Evolutionary conservation across 2,888 invertebrate genomes (phyloP).

Genomic region (Cantharis nigra): DNA sequence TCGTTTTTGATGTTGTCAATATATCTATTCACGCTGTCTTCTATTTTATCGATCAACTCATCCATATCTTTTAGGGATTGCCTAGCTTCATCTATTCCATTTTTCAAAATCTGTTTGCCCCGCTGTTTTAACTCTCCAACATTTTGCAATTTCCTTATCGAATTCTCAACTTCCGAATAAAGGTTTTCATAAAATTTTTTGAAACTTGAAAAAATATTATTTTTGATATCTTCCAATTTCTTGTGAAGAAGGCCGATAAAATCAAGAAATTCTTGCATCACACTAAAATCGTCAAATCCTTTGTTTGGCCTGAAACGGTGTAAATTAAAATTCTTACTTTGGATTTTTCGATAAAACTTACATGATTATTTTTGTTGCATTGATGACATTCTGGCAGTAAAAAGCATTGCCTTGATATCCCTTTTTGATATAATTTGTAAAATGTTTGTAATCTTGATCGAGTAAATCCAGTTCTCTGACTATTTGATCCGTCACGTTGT

Average conservation of each 20-base stretch:
- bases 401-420: constrained; percentile 56
- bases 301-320: not conserved
- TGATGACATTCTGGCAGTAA: constrained; percentile 53
- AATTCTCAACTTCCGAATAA: constrained; percentile 14
- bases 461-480: constrained; percentile 57
- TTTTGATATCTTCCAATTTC: not conserved
- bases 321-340: not conserved
- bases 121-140: constrained; percentile 32
- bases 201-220: not conserved
- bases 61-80: constrained; percentile 34
- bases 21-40: constrained; percentile 33
- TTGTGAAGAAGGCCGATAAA: not conserved
- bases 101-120: constrained; percentile 33
- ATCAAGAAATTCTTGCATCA: not conserved
- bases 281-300: not conserved
- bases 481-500: constrained; percentile 29
- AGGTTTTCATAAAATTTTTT: not conserved
- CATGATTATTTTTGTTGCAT: not conserved
- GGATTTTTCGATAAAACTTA: constrained; percentile 3
- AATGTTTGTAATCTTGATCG: constrained; percentile 54
- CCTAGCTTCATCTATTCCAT: constrained; percentile 32
- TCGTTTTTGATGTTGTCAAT: constrained; percentile 20
- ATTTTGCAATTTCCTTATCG: constrained; percentile 28
- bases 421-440: constrained; percentile 54
- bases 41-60: constrained; percentile 14